Conservation (phyloP, 2,888 invertebrate species). For the Criorhina ranunculi region DNA sequence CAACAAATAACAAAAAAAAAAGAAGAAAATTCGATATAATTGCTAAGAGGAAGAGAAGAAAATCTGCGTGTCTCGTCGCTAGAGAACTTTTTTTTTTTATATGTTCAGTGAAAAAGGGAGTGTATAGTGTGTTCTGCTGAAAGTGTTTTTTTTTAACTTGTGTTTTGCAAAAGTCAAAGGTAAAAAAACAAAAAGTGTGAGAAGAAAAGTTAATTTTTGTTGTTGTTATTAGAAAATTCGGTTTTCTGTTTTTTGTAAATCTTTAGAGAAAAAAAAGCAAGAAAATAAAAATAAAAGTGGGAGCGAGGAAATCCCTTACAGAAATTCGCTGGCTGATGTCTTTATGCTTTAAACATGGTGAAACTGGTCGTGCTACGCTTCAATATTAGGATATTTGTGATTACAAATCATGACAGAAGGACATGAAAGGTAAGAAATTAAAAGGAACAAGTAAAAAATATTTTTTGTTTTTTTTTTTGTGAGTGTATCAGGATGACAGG, state of each 20-base stretch:
- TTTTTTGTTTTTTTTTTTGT: not conserved
- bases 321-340: slow-evolving; percentile 85
- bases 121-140: slow-evolving; percentile 63
- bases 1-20: slow-evolving; percentile 36
- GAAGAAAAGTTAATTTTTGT: slow-evolving; percentile 14
- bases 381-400: slow-evolving; percentile 93
- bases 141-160: slow-evolving; percentile 40
- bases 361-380: slow-evolving; percentile 91
- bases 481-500: slow-evolving; percentile 41
- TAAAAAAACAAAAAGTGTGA: slow-evolving; percentile 49
- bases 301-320: slow-evolving; percentile 58
- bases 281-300: slow-evolving; percentile 14
- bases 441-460: slow-evolving; percentile 2
- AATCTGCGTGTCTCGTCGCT: slow-evolving; percentile 71
- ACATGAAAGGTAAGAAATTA: slow-evolving; percentile 92
- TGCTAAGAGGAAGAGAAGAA: slow-evolving; percentile 53
- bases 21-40: slow-evolving; percentile 60
- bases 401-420: slow-evolving; percentile 95
- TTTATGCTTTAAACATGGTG: slow-evolving; percentile 93
- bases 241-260: slow-evolving; percentile 19
- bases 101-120: slow-evolving; percentile 72
- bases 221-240: slow-evolving; percentile 17
- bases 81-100: slow-evolving; percentile 40
- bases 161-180: slow-evolving; percentile 64
- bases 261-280: slow-evolving; percentile 5